Percentiles rank a stretch among this genome's conserved stretches.
Evolutionary conservation across 1,140 invertebrate genomes (phyloP).

Genomic region (Idris sp.): DNA sequence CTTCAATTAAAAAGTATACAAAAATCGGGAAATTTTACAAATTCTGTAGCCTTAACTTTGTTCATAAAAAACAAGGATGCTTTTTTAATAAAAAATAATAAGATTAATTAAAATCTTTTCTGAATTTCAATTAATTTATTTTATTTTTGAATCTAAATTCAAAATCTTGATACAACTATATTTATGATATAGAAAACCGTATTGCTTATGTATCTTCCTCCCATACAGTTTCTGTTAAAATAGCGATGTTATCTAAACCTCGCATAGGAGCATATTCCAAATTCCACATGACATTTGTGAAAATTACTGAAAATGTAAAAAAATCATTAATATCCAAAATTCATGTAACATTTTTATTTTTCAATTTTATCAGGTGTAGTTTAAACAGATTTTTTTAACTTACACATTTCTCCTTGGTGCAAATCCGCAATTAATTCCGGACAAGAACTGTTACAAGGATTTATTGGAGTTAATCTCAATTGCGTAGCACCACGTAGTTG

Average conservation of each 20-base stretch:
- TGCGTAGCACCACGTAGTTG: slow-evolving; percentile 85
- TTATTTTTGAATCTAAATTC: neutral
- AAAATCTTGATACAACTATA: neutral
- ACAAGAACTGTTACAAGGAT: slow-evolving; percentile 85
- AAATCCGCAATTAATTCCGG: slow-evolving; percentile 82
- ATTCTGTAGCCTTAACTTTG: no score
- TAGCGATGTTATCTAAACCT: slow-evolving; percentile 84
- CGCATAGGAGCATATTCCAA: slow-evolving; percentile 86
- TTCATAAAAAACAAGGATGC: no score
- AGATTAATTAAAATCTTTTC: no score
- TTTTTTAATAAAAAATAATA: no score
- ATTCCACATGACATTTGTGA: slow-evolving; percentile 86
- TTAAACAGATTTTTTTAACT: slow-evolving; percentile 64
- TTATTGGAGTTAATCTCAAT: slow-evolving; percentile 82
- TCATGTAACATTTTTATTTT: neutral
- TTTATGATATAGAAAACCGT: slow-evolving; percentile 3
- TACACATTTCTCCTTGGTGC: slow-evolving; percentile 84
- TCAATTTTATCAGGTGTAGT: no score
- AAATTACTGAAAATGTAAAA: slow-evolving; percentile 80
- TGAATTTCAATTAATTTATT: neutral
- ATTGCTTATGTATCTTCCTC: slow-evolving; percentile 74
- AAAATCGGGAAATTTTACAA: no score
- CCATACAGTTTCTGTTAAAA: slow-evolving; percentile 87
- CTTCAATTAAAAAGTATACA: no score
- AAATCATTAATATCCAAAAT: neutral